A percentile compares a stretch with the other conserved stretches of the same genome.
phyloP scores from a whole-genome alignment of 2,797 vertebrate species.

The Myotis findleyi region DNA sequence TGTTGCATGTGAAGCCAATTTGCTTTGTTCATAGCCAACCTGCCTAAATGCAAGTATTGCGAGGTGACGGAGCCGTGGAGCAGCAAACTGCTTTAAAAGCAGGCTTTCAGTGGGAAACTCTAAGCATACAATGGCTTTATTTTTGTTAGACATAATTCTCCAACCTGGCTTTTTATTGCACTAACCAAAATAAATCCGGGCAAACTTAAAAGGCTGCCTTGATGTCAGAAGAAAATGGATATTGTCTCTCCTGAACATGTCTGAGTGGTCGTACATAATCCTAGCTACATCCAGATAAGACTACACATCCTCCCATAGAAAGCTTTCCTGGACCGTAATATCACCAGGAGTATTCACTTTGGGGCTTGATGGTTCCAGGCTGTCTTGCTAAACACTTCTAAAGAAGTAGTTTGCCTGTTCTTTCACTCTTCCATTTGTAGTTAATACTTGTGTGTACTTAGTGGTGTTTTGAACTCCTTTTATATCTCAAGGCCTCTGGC shows the following conservation, averaged over 20 bases:
- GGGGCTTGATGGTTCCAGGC: constrained; percentile 15
- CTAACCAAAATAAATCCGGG: constrained; percentile 77
- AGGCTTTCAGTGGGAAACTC: constrained; percentile 64
- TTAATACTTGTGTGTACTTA: constrained; percentile 9
- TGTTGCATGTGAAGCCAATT: constrained; percentile 54
- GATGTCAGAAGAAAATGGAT: constrained; percentile 74
- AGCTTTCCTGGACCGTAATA: constrained; percentile 23
- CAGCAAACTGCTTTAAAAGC: constrained; percentile 64
- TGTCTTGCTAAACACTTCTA: constrained; percentile 57
- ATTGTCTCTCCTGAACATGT: constrained; percentile 62
- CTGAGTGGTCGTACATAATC: constrained; percentile 40
- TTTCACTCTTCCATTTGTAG: neutral
- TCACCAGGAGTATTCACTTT: neutral
- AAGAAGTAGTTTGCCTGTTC: neutral
- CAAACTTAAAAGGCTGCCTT: constrained; percentile 74
- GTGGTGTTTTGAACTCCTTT: constrained; percentile 8
- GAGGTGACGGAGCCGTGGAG: constrained; percentile 10
- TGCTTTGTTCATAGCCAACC: constrained; percentile 72
- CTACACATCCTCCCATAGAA: constrained; percentile 30
- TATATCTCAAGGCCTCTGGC: neutral
- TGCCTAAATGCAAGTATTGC: constrained; percentile 42
- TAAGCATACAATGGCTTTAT: constrained; percentile 66
- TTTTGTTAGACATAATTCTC: constrained; percentile 73
- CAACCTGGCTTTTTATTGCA: constrained; percentile 62
- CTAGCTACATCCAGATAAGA: constrained; percentile 69